Percentiles rank a stretch among this genome's conserved stretches.
Conservation (phyloP, 2,113 vertebrate species). For the Xenopus borealis region DNA sequence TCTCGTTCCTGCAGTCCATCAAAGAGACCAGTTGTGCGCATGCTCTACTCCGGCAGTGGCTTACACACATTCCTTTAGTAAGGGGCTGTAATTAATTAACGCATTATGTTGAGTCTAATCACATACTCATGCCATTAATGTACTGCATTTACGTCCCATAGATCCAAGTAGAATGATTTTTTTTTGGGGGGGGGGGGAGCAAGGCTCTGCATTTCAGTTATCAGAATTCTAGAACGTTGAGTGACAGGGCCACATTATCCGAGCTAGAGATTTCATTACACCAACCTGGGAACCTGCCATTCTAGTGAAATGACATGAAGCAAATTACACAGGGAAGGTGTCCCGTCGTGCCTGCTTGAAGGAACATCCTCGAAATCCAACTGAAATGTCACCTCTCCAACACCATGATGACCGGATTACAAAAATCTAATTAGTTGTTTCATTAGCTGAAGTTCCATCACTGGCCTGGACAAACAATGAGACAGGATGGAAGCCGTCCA, state of each 20-base stretch:
- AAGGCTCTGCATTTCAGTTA: slow-evolving; percentile 55
- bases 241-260: slow-evolving; percentile 49
- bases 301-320: slow-evolving; percentile 55
- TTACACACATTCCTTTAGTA: too few species aligned
- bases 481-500: slow-evolving; percentile 41
- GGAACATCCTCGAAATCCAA: slow-evolving; percentile 58
- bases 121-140: too few species aligned
- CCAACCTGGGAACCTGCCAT: slow-evolving; percentile 60
- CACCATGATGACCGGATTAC: slow-evolving; percentile 63
- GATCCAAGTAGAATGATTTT: too few species aligned
- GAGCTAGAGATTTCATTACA: slow-evolving; percentile 58
- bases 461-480: slow-evolving; percentile 57
- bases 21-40: too few species aligned
- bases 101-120: too few species aligned
- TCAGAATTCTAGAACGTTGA: slow-evolving; percentile 56
- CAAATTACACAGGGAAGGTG: slow-evolving; percentile 54
- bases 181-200: too few species aligned
- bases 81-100: too few species aligned
- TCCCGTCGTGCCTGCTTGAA: slow-evolving; percentile 43
- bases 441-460: slow-evolving; percentile 61
- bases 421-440: slow-evolving; percentile 73
- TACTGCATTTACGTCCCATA: too few species aligned
- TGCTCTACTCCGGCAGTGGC: too few species aligned
- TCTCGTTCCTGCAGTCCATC: too few species aligned
- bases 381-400: slow-evolving; percentile 63